Percentiles rank a stretch among this genome's conserved stretches.
Evolutionary conservation across 2,888 invertebrate genomes (phyloP).

Genomic region (Stenurella melanura): DNA sequence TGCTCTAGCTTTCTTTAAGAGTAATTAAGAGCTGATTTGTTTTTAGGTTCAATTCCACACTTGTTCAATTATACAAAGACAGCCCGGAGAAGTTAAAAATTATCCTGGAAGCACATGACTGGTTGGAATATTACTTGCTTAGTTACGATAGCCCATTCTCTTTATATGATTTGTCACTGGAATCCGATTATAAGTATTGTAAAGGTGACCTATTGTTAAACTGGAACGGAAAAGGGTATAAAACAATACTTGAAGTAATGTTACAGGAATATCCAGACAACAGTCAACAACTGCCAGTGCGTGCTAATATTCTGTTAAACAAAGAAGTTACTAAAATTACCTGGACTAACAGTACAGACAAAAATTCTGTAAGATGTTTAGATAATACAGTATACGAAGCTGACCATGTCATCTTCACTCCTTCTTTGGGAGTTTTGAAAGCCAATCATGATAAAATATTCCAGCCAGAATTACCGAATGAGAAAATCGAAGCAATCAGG

Average conservation of each 20-base stretch:
- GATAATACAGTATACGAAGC: conserved; percentile 75
- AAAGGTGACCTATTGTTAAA: conserved; percentile 80
- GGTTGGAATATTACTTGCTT: conserved; percentile 16
- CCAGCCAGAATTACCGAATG: conserved; percentile 47
- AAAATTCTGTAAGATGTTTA: conserved; percentile 67
- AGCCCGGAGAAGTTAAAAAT: conserved; percentile 18
- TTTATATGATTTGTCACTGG: conserved; percentile 77
- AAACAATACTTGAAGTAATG: conserved; percentile 79
- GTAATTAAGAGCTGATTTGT: too few relatives aligned
- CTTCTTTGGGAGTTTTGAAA: conserved; percentile 59
- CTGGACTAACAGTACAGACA: neutral
- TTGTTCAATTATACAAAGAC: conserved; percentile 49
- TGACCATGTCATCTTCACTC: conserved; percentile 79
- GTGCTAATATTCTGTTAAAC: conserved; percentile 57
- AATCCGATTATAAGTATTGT: conserved; percentile 80
- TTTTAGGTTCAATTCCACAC: conserved; percentile 40
- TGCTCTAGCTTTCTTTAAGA: too few relatives aligned
- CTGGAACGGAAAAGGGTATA: conserved; percentile 83
- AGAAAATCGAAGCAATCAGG: conserved; percentile 52
- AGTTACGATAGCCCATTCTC: conserved; percentile 9
- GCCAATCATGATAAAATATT: conserved; percentile 51
- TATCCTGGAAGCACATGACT: conserved; percentile 8
- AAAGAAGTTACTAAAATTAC: conserved; percentile 56
- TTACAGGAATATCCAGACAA: conserved; percentile 67
- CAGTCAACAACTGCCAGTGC: conserved; percentile 47